Evolutionary conservation across 1,140 invertebrate species (phyloP).

Genomic region (Steinernema khuongi): DNA sequence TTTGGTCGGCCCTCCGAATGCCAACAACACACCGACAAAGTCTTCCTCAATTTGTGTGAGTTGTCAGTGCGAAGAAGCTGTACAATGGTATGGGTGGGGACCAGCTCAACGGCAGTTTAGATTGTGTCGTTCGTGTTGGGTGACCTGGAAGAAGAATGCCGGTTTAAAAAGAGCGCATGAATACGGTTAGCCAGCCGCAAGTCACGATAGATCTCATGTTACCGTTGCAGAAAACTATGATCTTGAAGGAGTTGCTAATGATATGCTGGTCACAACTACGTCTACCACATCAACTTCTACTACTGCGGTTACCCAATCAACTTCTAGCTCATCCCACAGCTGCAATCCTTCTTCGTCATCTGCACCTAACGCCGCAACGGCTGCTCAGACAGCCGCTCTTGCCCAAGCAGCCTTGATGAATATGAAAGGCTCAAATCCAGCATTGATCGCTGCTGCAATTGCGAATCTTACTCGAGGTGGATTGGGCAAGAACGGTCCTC

Average conservation of each 20-base stretch:
- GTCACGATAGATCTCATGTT: neutral
- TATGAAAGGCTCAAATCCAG: neutral
- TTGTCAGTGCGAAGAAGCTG: conserved; percentile 64
- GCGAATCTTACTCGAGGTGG: neutral
- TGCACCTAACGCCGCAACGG: neutral
- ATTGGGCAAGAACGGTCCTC: neutral
- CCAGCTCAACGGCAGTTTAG: conserved; percentile 80
- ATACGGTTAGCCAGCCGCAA: conserved; percentile 29
- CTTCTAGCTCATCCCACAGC: neutral
- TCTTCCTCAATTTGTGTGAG: neutral
- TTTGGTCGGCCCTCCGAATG: conserved; percentile 30
- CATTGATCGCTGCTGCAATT: neutral
- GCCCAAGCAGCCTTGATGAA: conserved; percentile 15
- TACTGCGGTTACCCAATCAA: neutral
- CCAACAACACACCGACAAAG: neutral
- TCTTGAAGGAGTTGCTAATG: neutral
- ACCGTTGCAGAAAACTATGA: conserved; percentile 18
- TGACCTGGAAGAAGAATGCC: conserved; percentile 96
- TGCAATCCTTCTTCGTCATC: conserved; percentile 17
- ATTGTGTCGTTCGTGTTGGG: conserved; percentile 86
- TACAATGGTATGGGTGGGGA: conserved; percentile 93
- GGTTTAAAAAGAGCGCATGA: conserved; percentile 71
- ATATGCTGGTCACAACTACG: neutral
- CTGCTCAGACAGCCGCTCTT: conserved; percentile 4
- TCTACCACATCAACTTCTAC: neutral